Conservation (phyloP, 2,113 vertebrate genomes). For the Haemorhous mexicanus region DNA sequence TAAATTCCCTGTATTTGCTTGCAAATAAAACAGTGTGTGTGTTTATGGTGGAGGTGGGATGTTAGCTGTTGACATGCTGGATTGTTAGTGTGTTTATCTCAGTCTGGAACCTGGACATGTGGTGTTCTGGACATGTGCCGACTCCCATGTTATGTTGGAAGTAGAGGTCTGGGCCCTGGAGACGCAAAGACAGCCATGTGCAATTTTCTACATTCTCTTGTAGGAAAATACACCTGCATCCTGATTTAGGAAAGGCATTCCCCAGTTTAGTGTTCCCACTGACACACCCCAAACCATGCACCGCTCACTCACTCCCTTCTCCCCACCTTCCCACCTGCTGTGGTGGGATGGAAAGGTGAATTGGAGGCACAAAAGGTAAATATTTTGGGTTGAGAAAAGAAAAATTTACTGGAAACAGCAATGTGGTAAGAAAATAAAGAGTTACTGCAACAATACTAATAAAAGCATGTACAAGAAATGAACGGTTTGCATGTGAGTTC, state of each 20-base stretch:
- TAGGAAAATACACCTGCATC: background rate
- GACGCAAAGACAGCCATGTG: background rate
- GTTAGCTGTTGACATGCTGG: background rate
- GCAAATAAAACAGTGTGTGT: background rate
- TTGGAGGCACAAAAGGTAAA: background rate
- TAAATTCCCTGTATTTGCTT: background rate
- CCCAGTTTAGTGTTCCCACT: background rate
- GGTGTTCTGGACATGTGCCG: background rate
- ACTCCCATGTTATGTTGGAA: background rate
- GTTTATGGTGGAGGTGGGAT: background rate
- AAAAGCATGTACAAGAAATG: fast-evolving
- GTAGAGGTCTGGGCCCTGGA: background rate
- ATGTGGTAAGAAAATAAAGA: background rate
- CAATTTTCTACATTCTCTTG: background rate
- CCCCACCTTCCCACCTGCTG: background rate
- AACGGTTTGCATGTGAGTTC: fast-evolving
- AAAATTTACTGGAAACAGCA: background rate
- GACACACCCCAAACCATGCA: background rate
- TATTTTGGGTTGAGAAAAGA: background rate
- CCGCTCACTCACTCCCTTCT: background rate
- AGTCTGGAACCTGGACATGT: background rate
- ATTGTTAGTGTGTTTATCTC: background rate
- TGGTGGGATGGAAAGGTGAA: background rate
- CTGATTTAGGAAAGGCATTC: background rate
- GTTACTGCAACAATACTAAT: background rate